Evolutionary conservation across 2,113 vertebrate genomes (phyloP), one percentile per base, ranked within the genome.

Genomic region (Chaetodon auriga): DNA sequence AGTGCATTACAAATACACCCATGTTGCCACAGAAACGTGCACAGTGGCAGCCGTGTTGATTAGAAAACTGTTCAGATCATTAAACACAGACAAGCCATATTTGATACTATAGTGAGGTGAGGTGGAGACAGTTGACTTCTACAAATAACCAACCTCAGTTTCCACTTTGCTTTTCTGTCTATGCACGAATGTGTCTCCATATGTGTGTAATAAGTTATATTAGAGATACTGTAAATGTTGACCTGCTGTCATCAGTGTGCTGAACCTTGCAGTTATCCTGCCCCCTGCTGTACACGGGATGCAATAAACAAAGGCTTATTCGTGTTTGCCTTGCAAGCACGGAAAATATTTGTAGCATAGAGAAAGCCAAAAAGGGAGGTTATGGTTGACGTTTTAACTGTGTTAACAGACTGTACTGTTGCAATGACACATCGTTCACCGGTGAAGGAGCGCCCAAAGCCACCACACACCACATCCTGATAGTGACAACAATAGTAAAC

Each of bases 221-320:
- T 5, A 21, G 11, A 45, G 45, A 54, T 62, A 25, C 18, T 45
- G n/a, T 5, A 7, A 46, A 60, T n/a, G 11, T 3, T 13, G 3
- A 21, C 23, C 43, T 46, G 38, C 10, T 76, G 36, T 14, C 30
- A 45, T 51, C 6, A 25, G 8, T 21, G 11, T 51, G 25, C 18
- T 9, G 23, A 64, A 64, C 76, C 6, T 0, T 53, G 36, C 30
- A 21, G 46, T 60, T 62, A 30, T 46, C 25, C 76, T 68, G 74
- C 73, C 72, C 54, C 69, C 85, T 78, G 65, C 57, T 86, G 85
- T 85, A 75, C 49, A 57, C 14, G 66, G 11, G 4, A 0, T 49
- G 41, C 7, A 49, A 81, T 49, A 53, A 16, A 23, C 14, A 14
- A 73, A 45, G 16, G 4, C 0, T 30, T n/a, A 2, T 25, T 19